Evolutionary conservation across 2,888 invertebrate species (phyloP).

Genomic region (Molorchus minor): DNA sequence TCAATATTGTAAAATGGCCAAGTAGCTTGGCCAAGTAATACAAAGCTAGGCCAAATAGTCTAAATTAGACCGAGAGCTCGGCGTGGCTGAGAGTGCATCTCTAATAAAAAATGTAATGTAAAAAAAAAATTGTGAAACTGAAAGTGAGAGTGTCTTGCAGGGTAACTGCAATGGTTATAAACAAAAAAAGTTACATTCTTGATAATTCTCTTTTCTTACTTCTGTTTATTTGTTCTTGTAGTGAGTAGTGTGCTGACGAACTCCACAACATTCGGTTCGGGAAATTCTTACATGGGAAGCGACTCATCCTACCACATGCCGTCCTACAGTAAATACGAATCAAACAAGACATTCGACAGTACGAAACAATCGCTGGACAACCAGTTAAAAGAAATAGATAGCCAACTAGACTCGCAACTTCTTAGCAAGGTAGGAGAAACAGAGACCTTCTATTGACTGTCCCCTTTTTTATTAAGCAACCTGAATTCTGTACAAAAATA

Average conservation of each 20-base stretch:
- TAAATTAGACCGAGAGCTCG: too few species aligned
- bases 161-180: too few species aligned
- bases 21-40: too few species aligned
- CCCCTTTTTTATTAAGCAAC: conserved; percentile 17
- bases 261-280: conserved; percentile 68
- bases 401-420: conserved; percentile 76
- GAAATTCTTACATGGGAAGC: conserved; percentile 67
- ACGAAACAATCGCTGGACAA: conserved; percentile 80
- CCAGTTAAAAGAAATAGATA: conserved; percentile 84
- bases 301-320: conserved; percentile 65
- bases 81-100: too few species aligned
- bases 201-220: too few species aligned
- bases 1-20: too few species aligned
- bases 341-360: conserved; percentile 73
- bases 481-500: conserved; percentile 31
- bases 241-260: conserved; percentile 69
- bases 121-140: too few species aligned
- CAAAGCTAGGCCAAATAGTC: too few species aligned
- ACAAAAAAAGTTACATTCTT: too few species aligned
- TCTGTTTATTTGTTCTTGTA: conserved; percentile 58
- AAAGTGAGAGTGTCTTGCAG: too few species aligned
- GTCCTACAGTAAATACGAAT: conserved; percentile 63
- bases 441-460: conserved; percentile 62
- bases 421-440: conserved; percentile 68
- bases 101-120: too few species aligned